Evolutionary conservation across 2,888 invertebrate species (phyloP).

Genomic region (Arctia plantaginis): DNA sequence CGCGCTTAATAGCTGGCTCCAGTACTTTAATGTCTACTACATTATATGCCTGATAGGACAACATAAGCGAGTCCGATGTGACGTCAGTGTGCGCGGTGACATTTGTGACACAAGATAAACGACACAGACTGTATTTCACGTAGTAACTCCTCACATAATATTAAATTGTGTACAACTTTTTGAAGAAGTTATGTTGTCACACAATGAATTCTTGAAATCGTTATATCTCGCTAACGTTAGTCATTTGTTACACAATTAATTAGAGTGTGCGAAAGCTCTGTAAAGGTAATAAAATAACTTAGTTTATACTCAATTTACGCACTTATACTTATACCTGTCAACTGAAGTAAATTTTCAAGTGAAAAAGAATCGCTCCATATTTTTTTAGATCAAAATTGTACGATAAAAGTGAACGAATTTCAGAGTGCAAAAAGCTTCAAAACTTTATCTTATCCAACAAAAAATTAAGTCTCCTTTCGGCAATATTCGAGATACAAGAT

Average conservation of each 20-base stretch:
- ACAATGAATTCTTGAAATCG: background rate
- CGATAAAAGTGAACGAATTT: background rate
- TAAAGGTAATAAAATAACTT: background rate
- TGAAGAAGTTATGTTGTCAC: background rate
- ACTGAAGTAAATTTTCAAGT: background rate
- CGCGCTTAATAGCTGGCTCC: too few relatives aligned
- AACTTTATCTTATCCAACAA: conserved; percentile 7
- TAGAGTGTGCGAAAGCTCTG: background rate
- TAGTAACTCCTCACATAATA: background rate
- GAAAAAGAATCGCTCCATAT: background rate
- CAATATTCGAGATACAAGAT: conserved; percentile 8
- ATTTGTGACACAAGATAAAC: background rate
- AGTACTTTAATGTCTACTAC: background rate
- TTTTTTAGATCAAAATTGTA: background rate
- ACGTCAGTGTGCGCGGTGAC: background rate
- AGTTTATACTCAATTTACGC: background rate
- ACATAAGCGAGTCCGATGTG: background rate
- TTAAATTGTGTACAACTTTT: background rate
- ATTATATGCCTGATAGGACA: background rate
- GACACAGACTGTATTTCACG: background rate
- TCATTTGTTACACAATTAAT: background rate
- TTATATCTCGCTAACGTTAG: too few relatives aligned
- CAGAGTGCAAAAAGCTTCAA: background rate
- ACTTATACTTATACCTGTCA: background rate
- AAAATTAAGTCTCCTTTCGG: conserved; percentile 11